phyloP scores from a whole-genome alignment of 1,140 invertebrate genomes.

The Drosophila eugracilis region DNA sequence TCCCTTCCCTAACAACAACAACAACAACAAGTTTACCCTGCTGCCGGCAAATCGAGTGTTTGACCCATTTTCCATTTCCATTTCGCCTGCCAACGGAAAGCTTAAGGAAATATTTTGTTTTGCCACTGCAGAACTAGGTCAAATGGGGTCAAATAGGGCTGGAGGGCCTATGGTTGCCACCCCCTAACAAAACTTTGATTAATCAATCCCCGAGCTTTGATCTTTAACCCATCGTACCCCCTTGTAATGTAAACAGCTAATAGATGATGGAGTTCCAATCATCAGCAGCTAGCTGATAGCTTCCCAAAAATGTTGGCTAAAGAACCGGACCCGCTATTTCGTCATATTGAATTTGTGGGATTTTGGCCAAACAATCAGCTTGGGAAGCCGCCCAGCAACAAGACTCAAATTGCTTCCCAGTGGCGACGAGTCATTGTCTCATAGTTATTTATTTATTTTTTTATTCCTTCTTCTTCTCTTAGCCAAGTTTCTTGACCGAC shows the following conservation, averaged over 20 bases:
- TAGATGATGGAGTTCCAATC: constrained; percentile 23
- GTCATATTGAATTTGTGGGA: no score
- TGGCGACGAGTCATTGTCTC: constrained; percentile 55
- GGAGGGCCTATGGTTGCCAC: not conserved
- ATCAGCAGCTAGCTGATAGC: constrained; percentile 41
- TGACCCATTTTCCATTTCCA: constrained; percentile 30
- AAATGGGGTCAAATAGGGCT: no score
- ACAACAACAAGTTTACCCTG: constrained; percentile 55
- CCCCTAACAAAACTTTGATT: constrained; percentile 10
- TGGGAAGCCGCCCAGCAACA: constrained; percentile 34
- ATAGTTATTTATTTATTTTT: constrained; percentile 46
- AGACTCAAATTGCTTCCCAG: constrained; percentile 18
- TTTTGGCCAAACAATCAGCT: constrained; percentile 54
- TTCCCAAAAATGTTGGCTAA: constrained; percentile 30
- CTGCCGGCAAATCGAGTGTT: constrained; percentile 36
- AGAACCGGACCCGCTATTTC: constrained; percentile 28
- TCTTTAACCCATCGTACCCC: not conserved
- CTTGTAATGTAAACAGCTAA: constrained; percentile 39
- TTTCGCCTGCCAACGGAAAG: constrained; percentile 10
- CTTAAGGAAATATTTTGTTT: constrained; percentile 35
- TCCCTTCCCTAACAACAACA: no score
- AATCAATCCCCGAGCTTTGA: constrained; percentile 14
- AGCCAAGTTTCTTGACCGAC: constrained; percentile 59
- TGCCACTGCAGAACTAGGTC: constrained; percentile 34
- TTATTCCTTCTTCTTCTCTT: constrained; percentile 5